These are phyloP conservation scores for Labeo calbasu DNA, from an alignment of 2,797 vertebrate species.

Conservation along the genomic window DNA sequence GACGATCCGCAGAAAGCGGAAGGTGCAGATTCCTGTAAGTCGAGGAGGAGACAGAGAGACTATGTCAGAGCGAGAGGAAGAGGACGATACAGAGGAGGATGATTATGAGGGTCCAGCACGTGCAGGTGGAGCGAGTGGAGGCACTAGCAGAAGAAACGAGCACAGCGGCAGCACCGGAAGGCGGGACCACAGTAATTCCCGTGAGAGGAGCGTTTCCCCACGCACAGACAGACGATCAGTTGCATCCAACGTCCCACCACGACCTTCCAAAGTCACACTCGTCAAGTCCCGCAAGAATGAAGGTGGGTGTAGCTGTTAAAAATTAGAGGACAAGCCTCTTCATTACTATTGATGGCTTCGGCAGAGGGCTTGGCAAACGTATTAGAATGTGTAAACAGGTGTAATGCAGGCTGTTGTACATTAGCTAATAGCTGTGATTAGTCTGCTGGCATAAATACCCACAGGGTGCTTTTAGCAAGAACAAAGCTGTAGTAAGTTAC, in stretches of 20 bases:
- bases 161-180: constrained; percentile 77
- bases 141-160: constrained; percentile 78
- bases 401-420: constrained; percentile 29
- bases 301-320: constrained; percentile 76
- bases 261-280: constrained; percentile 93
- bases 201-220: constrained; percentile 92
- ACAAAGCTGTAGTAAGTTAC: constrained; percentile 53
- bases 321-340: neutral
- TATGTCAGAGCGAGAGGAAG: constrained; percentile 91
- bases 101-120: constrained; percentile 83
- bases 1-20: constrained; percentile 97
- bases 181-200: constrained; percentile 88
- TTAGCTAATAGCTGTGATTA: constrained; percentile 39
- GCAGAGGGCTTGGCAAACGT: neutral
- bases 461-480: constrained; percentile 18
- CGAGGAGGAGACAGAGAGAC: constrained; percentile 90
- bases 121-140: constrained; percentile 83
- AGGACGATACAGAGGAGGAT: constrained; percentile 95
- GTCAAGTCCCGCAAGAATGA: constrained; percentile 97
- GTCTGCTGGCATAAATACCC: constrained; percentile 35
- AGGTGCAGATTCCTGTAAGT: constrained; percentile 92
- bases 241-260: constrained; percentile 86
- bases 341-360: constrained; percentile 8
- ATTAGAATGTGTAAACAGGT: constrained; percentile 20
- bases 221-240: constrained; percentile 90